A percentile compares a stretch with the other conserved stretches of the same genome.
These are phyloP conservation scores for Drosophila aff. DNA, from an alignment of 1,140 invertebrate genomes.

Conservation along the genomic window DNA sequence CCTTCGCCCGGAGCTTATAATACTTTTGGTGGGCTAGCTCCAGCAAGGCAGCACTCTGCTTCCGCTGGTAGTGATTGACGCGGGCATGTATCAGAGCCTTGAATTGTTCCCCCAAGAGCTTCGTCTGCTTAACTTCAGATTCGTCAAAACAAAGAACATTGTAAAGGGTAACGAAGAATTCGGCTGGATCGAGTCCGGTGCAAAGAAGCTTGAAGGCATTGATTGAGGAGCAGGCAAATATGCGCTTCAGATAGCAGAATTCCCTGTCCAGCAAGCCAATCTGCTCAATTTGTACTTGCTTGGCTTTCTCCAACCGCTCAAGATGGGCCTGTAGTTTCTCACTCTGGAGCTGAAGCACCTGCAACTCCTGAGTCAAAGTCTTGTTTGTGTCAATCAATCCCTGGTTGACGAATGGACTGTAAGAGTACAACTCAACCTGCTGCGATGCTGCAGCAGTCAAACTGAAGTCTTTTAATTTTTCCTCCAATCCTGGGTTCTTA, in stretches of 20 bases:
- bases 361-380: slow-evolving; percentile 12
- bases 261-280: slow-evolving; percentile 28
- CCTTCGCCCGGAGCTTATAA: slow-evolving; percentile 23
- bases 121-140: neutral
- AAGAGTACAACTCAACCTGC: neutral
- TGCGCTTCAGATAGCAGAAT: slow-evolving; percentile 34
- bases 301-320: neutral
- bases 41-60: slow-evolving; percentile 11
- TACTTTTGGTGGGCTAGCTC: slow-evolving; percentile 29
- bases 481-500: neutral
- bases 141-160: slow-evolving; percentile 26
- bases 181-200: neutral
- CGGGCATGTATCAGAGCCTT: slow-evolving; percentile 10
- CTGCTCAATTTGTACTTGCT: neutral
- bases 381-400: slow-evolving; percentile 26
- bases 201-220: slow-evolving; percentile 35
- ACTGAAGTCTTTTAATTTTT: neutral
- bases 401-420: neutral
- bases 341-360: slow-evolving; percentile 12
- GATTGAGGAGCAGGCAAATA: slow-evolving; percentile 31
- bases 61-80: slow-evolving; percentile 10
- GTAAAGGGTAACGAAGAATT: slow-evolving; percentile 45
- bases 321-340: neutral
- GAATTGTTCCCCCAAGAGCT: slow-evolving; percentile 36
- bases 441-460: neutral